A percentile compares a stretch with the other conserved stretches of the same genome.
Evolutionary conservation across 2,113 vertebrate species (phyloP).

Genomic region (Micromys minutus): DNA sequence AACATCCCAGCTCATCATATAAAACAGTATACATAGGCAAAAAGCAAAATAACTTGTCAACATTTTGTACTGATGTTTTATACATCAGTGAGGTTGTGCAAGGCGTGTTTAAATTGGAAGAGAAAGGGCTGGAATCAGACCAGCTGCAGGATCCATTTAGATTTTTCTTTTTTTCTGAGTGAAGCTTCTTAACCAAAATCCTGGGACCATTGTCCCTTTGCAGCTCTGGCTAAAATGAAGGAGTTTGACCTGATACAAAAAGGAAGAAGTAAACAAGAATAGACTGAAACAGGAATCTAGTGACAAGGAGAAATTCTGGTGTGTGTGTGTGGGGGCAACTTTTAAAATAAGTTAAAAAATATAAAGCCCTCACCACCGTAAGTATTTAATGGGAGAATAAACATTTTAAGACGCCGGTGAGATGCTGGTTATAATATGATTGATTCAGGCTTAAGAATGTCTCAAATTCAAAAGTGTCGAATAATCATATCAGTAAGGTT

Average conservation of each 20-base stretch:
- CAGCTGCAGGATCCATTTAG: conserved; percentile 71
- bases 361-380: background rate
- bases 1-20: conserved; percentile 73
- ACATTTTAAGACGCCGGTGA: conserved; percentile 57
- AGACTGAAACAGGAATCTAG: conserved; percentile 52
- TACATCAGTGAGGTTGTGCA: conserved; percentile 59
- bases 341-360: conserved; percentile 63
- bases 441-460: conserved; percentile 60
- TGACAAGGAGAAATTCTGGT: conserved; percentile 57
- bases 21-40: conserved; percentile 75
- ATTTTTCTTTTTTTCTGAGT: conserved; percentile 74
- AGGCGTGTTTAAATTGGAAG: conserved; percentile 45
- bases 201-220: conserved; percentile 49
- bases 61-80: conserved; percentile 77
- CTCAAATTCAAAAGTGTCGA: conserved; percentile 62
- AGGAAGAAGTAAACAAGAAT: conserved; percentile 27
- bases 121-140: conserved; percentile 26
- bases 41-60: conserved; percentile 74
- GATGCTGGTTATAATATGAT: conserved; percentile 59
- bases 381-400: conserved; percentile 50
- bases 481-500: conserved; percentile 30
- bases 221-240: conserved; percentile 65
- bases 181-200: conserved; percentile 75
- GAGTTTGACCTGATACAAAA: background rate
- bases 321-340: conserved; percentile 52